Percentiles rank a stretch among this genome's conserved stretches.
These are phyloP conservation scores for Zygogramma bicolorata DNA, from an alignment of 2,888 invertebrate species.

Conservation along the genomic window DNA sequence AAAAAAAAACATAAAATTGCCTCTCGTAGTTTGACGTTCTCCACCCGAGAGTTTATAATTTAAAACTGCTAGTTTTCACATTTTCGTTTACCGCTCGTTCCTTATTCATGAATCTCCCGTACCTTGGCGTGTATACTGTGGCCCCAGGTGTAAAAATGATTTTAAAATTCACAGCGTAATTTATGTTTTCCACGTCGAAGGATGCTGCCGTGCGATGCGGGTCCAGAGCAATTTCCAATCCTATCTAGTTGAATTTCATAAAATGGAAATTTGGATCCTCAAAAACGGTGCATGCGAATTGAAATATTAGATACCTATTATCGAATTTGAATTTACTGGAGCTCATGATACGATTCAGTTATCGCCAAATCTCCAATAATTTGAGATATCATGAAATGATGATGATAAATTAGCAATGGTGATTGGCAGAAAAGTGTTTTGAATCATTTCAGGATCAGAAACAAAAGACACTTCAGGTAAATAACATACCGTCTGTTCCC, in stretches of 20 bases:
- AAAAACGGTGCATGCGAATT: not conserved
- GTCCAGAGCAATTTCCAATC: not conserved
- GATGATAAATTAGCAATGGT: no score
- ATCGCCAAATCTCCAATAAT: no score
- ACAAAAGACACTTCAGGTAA: no score
- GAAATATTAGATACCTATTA: not conserved
- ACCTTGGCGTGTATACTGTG: not conserved
- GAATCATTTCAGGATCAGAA: no score
- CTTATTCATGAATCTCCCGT: not conserved
- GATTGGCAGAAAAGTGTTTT: no score
- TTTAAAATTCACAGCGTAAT: constrained; percentile 7
- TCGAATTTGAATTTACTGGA: not conserved
- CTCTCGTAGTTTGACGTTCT: not conserved
- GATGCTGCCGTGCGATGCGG: constrained; percentile 1
- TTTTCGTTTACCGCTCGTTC: not conserved
- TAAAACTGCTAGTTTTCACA: not conserved
- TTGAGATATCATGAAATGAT: no score
- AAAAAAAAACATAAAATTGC: not conserved
- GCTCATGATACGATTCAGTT: no score
- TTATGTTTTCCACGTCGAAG: constrained; percentile 4
- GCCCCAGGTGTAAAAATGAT: constrained; percentile 9
- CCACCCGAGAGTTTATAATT: not conserved
- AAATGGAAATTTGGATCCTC: not conserved
- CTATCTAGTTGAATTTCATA: not conserved
- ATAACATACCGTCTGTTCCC: no score